Evolutionary conservation across 2,113 vertebrate species (phyloP), one percentile per base, ranked within the genome.

Genomic region (Nesoenas mayeri): DNA sequence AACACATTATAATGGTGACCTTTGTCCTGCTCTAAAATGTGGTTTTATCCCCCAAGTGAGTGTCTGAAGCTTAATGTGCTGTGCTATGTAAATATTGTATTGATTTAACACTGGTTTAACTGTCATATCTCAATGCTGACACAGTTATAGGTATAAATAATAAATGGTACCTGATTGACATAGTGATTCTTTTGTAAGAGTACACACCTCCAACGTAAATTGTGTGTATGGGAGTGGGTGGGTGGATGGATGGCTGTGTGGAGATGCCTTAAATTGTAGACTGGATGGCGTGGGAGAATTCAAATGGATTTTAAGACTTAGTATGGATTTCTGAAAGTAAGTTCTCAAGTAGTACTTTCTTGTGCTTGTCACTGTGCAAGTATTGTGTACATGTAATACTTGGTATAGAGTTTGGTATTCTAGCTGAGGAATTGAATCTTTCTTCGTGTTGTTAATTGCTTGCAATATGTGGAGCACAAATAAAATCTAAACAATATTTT

Each of bases 71-170:
- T 98, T 98, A 83, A 97, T 97, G 98, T 98, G 98, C 98, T 98
- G 97, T 98, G 98, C 97, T 98, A 85, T 99, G 98, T 99, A 99
- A 98, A 99, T 99, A 99, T 98, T 98, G 98, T 98, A 98, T 98
- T 98, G 98, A 98, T 98, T 98, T 98, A 98, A 98, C 98, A 98
- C 98, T 98, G 98, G 98, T 98, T 97, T 98, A 98, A 98, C 96
- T 98, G 97, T 98, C 97, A 96, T 97, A 97, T 98, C 97, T 98
- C 98, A 97, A 97, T 96, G 97, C 98, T 98, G 98, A 98, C 98
- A 98, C 96, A 97, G 95, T 98, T 98, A 97, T 97, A 98, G 96
- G 97, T 98, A 94, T 98, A 98, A 98, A 96, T 94, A 95, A 96
- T 96, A 96, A 97, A 96, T 96, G 98, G 97, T 98, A 98, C 98